Conservation (phyloP, 2,797 vertebrate species). For the Acanthiza pusilla region DNA sequence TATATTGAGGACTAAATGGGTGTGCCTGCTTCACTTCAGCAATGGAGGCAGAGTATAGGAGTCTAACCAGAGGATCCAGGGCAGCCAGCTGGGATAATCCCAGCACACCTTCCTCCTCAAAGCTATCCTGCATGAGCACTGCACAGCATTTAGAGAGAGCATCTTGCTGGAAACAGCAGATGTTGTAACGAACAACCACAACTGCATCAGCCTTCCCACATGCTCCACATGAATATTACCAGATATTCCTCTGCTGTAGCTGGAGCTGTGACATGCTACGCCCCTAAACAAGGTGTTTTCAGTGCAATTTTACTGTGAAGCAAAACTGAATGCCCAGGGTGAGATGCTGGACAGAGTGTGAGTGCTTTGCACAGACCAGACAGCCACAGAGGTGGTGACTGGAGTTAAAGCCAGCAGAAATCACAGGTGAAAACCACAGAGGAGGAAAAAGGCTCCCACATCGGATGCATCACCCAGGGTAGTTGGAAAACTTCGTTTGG, state of each 20-base stretch:
- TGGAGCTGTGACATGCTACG: not conserved
- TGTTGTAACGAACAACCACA: not conserved
- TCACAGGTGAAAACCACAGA: not conserved
- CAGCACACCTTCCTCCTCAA: not conserved
- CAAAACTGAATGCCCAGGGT: not conserved
- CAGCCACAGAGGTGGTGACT: not conserved
- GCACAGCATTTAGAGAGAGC: not conserved
- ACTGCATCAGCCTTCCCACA: not conserved
- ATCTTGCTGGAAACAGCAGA: not conserved
- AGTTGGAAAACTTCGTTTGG: rapidly evolving
- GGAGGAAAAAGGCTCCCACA: not conserved
- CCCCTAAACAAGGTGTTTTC: not conserved
- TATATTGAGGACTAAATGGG: not conserved
- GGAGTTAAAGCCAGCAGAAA: not conserved
- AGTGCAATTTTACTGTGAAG: not conserved
- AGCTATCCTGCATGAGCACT: not conserved
- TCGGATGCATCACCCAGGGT: not conserved
- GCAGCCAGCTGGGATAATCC: not conserved
- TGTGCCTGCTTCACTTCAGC: not conserved
- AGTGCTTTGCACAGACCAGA: not conserved
- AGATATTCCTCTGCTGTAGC: not conserved
- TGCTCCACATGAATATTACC: not conserved
- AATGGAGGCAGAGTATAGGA: rapidly evolving
- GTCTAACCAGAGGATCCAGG: not conserved
- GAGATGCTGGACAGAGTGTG: not conserved